A percentile compares a stretch with the other conserved stretches of the same genome.
phyloP scores from a whole-genome alignment of 2,888 invertebrate genomes.

The Sarcophaga variegata region DNA sequence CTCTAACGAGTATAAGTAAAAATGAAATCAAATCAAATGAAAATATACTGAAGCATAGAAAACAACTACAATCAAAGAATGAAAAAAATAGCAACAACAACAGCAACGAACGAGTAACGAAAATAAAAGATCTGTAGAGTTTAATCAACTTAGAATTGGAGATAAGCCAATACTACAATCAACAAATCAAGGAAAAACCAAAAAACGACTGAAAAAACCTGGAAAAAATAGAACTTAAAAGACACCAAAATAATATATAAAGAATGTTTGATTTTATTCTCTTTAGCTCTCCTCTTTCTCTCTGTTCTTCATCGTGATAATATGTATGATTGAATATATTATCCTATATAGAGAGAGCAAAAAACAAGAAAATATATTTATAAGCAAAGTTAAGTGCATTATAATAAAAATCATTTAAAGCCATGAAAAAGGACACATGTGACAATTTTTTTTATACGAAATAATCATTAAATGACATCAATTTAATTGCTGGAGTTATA shows the following conservation, averaged over 20 bases:
- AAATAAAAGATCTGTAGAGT: constrained; percentile 53
- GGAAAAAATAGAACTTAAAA: constrained; percentile 3
- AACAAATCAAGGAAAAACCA: constrained; percentile 59
- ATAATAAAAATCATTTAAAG: constrained; percentile 2
- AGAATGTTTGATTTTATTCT: constrained; percentile 6
- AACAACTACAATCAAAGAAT: background rate
- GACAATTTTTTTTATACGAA: background rate
- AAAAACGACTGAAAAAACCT: background rate
- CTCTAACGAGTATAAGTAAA: constrained; percentile 54
- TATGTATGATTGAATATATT: background rate
- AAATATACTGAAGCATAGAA: constrained; percentile 10
- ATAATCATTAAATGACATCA: background rate
- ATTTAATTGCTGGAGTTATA: constrained; percentile 4
- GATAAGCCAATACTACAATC: constrained; percentile 65
- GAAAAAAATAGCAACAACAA: background rate
- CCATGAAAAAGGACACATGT: constrained; percentile 5
- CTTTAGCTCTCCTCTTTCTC: background rate
- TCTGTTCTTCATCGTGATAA: background rate
- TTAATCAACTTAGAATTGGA: constrained; percentile 70
- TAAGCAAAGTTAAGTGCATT: background rate
- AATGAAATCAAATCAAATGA: constrained; percentile 56
- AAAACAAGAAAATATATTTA: background rate
- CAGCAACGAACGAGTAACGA: background rate
- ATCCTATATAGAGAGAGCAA: background rate
- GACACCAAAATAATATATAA: constrained; percentile 1